phyloP scores from a whole-genome alignment of 2,113 vertebrate species.

The Dasyurus viverrinus region DNA sequence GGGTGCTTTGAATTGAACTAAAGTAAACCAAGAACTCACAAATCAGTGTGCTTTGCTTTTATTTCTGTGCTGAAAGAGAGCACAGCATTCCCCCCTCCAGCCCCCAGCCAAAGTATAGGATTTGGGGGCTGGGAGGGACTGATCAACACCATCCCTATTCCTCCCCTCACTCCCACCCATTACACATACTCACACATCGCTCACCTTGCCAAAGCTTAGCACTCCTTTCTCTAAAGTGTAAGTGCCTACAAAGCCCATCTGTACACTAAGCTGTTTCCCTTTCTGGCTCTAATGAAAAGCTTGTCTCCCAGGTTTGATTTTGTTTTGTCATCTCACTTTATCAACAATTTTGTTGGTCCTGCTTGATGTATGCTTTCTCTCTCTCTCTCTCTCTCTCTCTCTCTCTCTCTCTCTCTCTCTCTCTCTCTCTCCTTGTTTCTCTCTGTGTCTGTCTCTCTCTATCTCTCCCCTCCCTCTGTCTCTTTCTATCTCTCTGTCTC shows the following conservation, averaged over 20 bases:
- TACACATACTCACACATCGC: background rate
- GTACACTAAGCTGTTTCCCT: background rate
- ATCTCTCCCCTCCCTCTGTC: no score
- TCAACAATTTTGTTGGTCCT: background rate
- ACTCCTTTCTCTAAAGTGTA: background rate
- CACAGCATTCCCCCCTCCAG: background rate
- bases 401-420: background rate
- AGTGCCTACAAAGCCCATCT: background rate
- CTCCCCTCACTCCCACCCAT: background rate
- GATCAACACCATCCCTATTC: background rate
- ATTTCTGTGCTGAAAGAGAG: background rate
- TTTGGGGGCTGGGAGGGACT: background rate
- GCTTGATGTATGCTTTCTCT: background rate
- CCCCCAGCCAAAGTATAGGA: background rate
- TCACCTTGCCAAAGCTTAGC: background rate
- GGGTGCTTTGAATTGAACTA: background rate
- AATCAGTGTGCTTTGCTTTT: background rate
- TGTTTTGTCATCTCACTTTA: background rate
- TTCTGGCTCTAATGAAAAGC: background rate
- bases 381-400: background rate
- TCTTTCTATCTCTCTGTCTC: no score
- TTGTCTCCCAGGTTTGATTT: background rate
- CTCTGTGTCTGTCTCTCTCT: no score
- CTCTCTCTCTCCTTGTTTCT: no score
- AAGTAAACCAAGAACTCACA: background rate